Evolutionary conservation across 2,113 vertebrate genomes (phyloP).

Genomic region (Buteo buteo): DNA sequence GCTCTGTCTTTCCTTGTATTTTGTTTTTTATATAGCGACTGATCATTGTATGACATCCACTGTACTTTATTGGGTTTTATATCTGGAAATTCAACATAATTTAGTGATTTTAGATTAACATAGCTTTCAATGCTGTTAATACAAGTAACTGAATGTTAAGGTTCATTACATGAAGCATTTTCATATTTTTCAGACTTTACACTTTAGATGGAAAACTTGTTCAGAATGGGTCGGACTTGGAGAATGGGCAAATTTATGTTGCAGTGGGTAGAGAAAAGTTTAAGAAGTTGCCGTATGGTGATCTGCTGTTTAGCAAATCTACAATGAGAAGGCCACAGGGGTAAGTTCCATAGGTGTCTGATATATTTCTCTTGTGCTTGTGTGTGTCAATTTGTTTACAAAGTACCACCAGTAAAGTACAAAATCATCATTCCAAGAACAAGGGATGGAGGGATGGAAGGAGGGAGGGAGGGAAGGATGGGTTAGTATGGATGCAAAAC

Average conservation of each 20-base stretch:
- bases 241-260: slow-evolving; percentile 92
- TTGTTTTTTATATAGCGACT: not conserved
- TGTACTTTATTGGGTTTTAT: not conserved
- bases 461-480: not conserved
- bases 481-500: not conserved
- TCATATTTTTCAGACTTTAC: slow-evolving; percentile 80
- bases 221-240: slow-evolving; percentile 82
- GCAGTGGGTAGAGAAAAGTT: slow-evolving; percentile 94
- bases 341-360: slow-evolving; percentile 67
- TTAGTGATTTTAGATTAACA: not conserved
- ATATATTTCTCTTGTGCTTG: not conserved
- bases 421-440: not conserved
- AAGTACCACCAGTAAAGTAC: not conserved
- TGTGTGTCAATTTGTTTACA: not conserved
- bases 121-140: not conserved
- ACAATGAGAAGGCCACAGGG: slow-evolving; percentile 76
- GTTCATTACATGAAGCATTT: not conserved
- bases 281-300: slow-evolving; percentile 87
- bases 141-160: not conserved
- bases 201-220: slow-evolving; percentile 85
- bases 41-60: not conserved
- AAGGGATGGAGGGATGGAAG: not conserved
- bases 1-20: not conserved
- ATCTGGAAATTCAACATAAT: not conserved
- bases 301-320: slow-evolving; percentile 85